Percentiles rank a stretch among this genome's conserved stretches.
phyloP scores from a whole-genome alignment of 1,140 invertebrate species.

The Anagrus nilaparvatae region DNA sequence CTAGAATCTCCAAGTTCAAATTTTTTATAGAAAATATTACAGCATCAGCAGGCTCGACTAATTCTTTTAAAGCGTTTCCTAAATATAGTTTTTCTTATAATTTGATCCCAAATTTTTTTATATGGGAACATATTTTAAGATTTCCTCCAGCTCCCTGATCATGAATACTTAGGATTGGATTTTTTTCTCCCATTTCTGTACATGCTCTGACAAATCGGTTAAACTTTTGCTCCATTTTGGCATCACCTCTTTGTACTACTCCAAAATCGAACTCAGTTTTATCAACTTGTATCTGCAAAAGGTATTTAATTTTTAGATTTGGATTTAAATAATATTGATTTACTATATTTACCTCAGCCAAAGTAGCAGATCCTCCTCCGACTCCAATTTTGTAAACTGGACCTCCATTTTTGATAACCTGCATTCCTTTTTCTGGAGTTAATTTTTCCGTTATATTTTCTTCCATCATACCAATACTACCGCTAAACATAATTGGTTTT shows the following conservation, averaged over 20 bases:
- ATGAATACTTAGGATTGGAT: constrained; percentile 91
- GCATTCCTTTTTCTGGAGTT: constrained; percentile 60
- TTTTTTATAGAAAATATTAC: constrained; percentile 77
- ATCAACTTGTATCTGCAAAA: constrained; percentile 67
- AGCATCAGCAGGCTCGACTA: constrained; percentile 89
- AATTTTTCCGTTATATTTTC: constrained; percentile 67
- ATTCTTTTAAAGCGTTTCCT: constrained; percentile 94
- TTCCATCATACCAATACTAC: constrained; percentile 85
- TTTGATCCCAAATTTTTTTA: neutral
- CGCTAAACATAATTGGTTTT: constrained; percentile 98
- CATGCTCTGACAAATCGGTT: constrained; percentile 90
- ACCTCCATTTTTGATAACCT: constrained; percentile 90
- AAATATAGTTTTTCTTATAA: constrained; percentile 12
- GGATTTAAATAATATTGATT: neutral
- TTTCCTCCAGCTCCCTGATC: constrained; percentile 97
- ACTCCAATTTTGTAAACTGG: constrained; percentile 96
- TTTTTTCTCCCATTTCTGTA: constrained; percentile 65
- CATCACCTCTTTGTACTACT: constrained; percentile 94
- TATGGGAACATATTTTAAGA: constrained; percentile 43
- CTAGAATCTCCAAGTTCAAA: constrained; percentile 93
- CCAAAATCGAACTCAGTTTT: constrained; percentile 86
- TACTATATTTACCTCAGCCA: constrained; percentile 63
- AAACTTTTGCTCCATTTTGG: constrained; percentile 97
- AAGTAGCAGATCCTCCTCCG: constrained; percentile 92
- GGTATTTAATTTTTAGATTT: neutral